Evolutionary conservation across 2,888 invertebrate genomes (phyloP), one percentile per base, ranked within the genome.

Genomic region (Macrophya annulata): DNA sequence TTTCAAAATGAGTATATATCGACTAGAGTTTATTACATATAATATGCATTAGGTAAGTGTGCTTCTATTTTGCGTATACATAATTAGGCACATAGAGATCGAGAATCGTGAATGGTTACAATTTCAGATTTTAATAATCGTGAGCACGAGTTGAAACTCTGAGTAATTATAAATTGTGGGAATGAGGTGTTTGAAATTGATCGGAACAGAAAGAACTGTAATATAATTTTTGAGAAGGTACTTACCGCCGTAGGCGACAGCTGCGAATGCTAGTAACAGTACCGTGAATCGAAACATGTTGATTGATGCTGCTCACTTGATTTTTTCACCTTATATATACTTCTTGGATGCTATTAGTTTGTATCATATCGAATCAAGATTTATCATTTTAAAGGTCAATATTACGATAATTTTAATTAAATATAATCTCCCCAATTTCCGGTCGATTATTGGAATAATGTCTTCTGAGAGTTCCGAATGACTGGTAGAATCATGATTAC

Each of bases 241-340:
- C 76, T 76, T 76, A 76, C 76, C 76, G 51, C 48, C 76, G 51
- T 25, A 76, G 45, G 76, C 76, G 76, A 76, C 76, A 17, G 76
- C 76, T 25, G 76, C n/a, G 4, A 76, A 31, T 2, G 51, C 76
- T 15, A 76, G 17, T n/a, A 45, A 3, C 40, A 76, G 15, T 48
- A 31, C 15, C 51, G 21, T 4, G 17, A 43, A 76, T 15, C 76
- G 76, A 25, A 76, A 76, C 76, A 76, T 76, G 15, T 21, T 76
- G 51, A 31, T 76, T 17, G 43, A 72, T 43, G 9, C n/a, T n/a
- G 40, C 17, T 3, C 37, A 9, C n/a, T 17, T 6, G n/a, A 40
- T 8, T 3, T 9, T n/a, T 72, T n/a, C 4, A 17, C 5, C 4
- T 72, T 72, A 72, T 72, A 72, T 72, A 72, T 72, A 72, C 72